phyloP scores from a whole-genome alignment of 2,113 vertebrate genomes.

The Muscicapa adusta region DNA sequence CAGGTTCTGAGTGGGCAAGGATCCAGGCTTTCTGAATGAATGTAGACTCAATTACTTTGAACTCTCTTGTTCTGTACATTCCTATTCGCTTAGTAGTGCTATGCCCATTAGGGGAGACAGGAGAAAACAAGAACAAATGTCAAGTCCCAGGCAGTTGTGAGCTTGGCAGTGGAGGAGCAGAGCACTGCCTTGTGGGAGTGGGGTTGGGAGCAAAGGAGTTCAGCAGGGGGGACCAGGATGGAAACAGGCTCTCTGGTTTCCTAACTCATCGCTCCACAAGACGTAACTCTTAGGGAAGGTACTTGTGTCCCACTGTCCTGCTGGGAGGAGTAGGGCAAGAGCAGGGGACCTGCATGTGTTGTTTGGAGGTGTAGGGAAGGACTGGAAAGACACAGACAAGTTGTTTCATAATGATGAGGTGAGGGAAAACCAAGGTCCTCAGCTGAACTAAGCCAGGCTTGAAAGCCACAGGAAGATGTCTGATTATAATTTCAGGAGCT shows the following conservation, averaged over 20 bases:
- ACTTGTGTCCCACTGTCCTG: conserved; percentile 35
- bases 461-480: not conserved
- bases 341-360: not conserved
- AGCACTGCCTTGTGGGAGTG: conserved; percentile 40
- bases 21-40: conserved; percentile 71
- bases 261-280: not conserved
- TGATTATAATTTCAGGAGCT: not conserved
- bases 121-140: conserved; percentile 74
- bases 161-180: conserved; percentile 43
- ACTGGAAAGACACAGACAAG: not conserved
- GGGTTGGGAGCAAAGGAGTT: conserved; percentile 35
- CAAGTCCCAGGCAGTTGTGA: conserved; percentile 60
- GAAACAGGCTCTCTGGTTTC: conserved; percentile 6
- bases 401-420: conserved; percentile 34
- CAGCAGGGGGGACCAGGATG: not conserved
- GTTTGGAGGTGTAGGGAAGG: not conserved
- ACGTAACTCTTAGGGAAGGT: conserved; percentile 33
- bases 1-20: conserved; percentile 61
- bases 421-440: not conserved
- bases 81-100: conserved; percentile 72
- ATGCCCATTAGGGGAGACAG: conserved; percentile 70
- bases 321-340: conserved; percentile 19
- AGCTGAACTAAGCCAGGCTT: not conserved
- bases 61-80: conserved; percentile 73
- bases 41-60: conserved; percentile 72